A percentile compares a stretch with the other conserved stretches of the same genome.
phyloP scores from a whole-genome alignment of 2,888 invertebrate genomes.

The Himalopsyche anomala region DNA sequence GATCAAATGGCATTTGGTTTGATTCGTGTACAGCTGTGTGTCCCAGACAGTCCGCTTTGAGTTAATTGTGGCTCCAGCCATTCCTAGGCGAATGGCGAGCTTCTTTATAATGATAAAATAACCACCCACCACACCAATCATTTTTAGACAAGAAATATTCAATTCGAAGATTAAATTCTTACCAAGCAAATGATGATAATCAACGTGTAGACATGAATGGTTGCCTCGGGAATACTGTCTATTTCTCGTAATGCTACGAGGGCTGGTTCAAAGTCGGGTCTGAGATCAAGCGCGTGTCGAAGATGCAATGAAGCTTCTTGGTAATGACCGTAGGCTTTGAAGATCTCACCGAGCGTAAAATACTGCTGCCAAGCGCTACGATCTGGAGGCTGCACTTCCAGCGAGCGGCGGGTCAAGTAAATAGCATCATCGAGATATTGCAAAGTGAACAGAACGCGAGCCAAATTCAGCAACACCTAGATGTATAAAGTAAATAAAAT shows the following conservation, averaged over 20 bases:
- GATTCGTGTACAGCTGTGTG: too few relatives aligned
- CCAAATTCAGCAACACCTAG: slow-evolving; percentile 87
- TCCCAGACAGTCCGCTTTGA: too few relatives aligned
- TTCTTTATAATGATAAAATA: too few relatives aligned
- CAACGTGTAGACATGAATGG: slow-evolving; percentile 90
- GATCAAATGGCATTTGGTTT: too few relatives aligned
- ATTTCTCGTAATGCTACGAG: slow-evolving; percentile 87
- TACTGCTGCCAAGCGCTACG: slow-evolving; percentile 94
- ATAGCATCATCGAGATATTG: slow-evolving; percentile 94
- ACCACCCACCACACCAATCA: too few relatives aligned
- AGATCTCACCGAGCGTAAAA: slow-evolving; percentile 93
- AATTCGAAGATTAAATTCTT: slow-evolving; percentile 67
- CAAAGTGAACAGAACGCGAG: slow-evolving; percentile 88
- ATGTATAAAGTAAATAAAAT: slow-evolving; percentile 58
- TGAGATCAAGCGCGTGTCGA: slow-evolving; percentile 87
- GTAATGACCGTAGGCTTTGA: slow-evolving; percentile 93
- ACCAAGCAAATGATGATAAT: slow-evolving; percentile 92
- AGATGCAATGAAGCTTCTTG: slow-evolving; percentile 91
- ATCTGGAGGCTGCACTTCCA: slow-evolving; percentile 90
- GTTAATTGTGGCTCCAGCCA: too few relatives aligned
- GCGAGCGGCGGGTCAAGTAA: slow-evolving; percentile 88
- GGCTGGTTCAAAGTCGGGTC: slow-evolving; percentile 91
- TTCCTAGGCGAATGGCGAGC: too few relatives aligned
- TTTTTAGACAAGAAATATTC: background rate
- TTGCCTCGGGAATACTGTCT: slow-evolving; percentile 87